phyloP scores from a whole-genome alignment of 2,888 invertebrate genomes.

The Myopa testacea region DNA sequence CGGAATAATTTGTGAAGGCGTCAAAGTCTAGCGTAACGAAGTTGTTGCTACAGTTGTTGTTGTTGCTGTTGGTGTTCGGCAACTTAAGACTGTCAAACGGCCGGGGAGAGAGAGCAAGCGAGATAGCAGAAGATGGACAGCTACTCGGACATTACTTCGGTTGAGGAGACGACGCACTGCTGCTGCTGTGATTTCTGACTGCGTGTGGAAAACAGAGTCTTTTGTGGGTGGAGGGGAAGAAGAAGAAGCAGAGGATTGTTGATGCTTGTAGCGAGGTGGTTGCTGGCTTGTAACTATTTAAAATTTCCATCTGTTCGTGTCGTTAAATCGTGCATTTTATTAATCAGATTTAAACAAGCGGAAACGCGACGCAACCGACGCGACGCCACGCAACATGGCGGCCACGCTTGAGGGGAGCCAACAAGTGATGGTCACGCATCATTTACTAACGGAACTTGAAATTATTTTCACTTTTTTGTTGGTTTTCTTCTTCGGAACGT shows the following conservation, averaged over 20 bases:
- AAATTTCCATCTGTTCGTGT: constrained; percentile 42
- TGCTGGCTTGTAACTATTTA: constrained; percentile 36
- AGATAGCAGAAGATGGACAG: not conserved
- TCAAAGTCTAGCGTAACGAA: constrained; percentile 41
- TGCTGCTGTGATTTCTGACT: no score
- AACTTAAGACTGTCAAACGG: constrained; percentile 6
- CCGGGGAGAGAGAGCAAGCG: not conserved
- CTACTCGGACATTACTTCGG: not conserved
- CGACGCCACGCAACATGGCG: constrained; percentile 37
- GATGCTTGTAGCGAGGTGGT: constrained; percentile 16
- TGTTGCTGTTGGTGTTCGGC: not conserved
- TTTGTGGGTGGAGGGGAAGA: no score
- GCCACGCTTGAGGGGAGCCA: constrained; percentile 40
- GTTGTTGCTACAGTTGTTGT: not conserved
- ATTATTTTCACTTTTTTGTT: constrained; percentile 18
- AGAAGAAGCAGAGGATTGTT: not conserved
- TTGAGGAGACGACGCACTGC: no score
- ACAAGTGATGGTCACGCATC: constrained; percentile 48
- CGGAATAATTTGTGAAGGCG: constrained; percentile 54
- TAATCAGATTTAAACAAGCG: constrained; percentile 49
- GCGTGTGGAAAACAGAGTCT: no score
- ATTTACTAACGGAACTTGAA: constrained; percentile 42
- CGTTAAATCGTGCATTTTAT: constrained; percentile 45
- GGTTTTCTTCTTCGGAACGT: not conserved
- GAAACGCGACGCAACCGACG: constrained; percentile 42